Percentiles rank a stretch among this genome's conserved stretches.
Evolutionary conservation across 2,113 vertebrate species (phyloP).

Genomic region (Bucco capensis): DNA sequence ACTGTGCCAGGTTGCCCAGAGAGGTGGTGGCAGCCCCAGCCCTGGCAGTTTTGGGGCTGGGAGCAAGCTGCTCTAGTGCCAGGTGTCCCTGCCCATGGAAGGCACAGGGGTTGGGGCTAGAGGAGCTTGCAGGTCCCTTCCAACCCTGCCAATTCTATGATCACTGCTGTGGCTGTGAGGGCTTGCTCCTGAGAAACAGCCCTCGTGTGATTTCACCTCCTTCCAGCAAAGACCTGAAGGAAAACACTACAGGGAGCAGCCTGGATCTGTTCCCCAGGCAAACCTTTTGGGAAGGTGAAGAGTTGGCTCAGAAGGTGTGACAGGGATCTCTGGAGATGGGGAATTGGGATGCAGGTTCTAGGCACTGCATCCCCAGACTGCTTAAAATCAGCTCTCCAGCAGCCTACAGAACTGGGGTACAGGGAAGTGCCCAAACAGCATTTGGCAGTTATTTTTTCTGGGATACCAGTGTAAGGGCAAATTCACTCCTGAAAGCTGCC

Average conservation of each 20-base stretch:
- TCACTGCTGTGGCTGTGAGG: not conserved
- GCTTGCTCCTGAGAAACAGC: not conserved
- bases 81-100: too few species aligned
- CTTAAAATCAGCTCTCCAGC: accelerated
- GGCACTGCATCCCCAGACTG: not conserved
- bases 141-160: too few species aligned
- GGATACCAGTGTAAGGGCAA: not conserved
- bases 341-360: not conserved
- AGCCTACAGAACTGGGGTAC: not conserved
- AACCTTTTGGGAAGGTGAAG: not conserved
- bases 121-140: too few species aligned
- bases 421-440: not conserved
- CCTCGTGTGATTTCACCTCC: not conserved
- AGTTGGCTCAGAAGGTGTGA: not conserved
- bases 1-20: too few species aligned
- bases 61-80: too few species aligned
- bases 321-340: not conserved
- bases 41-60: too few species aligned
- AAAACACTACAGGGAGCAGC: not conserved
- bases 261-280: not conserved
- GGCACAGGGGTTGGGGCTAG: too few species aligned
- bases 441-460: not conserved
- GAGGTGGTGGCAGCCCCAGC: too few species aligned
- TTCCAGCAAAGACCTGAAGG: not conserved
- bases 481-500: not conserved